Conservation (phyloP, 2,113 vertebrate species). For the Scomber japonicus region DNA sequence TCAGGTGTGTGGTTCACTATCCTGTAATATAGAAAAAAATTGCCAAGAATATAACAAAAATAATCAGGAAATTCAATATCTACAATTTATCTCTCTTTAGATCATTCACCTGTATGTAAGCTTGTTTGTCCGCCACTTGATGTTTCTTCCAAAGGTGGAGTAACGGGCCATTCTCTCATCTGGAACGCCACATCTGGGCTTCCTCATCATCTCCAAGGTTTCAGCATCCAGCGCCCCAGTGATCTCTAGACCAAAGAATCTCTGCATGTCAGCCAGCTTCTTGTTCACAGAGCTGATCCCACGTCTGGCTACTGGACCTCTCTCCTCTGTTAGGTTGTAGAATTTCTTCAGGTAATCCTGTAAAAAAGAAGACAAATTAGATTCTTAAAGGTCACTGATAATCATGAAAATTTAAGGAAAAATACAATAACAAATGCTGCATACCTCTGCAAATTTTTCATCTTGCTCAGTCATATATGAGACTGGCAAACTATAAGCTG, state of each 20-base stretch:
- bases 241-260: conserved; percentile 86
- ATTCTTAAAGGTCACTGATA: too few relatives aligned
- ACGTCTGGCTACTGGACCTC: neutral
- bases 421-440: neutral
- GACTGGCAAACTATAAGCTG: conserved; percentile 45
- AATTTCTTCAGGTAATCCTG: conserved; percentile 82
- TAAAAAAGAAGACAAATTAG: neutral
- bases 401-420: neutral
- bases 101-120: conserved; percentile 90
- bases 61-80: too few relatives aligned
- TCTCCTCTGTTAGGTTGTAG: conserved; percentile 77
- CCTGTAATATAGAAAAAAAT: conserved; percentile 77
- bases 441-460: conserved; percentile 71
- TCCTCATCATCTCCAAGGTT: conserved; percentile 86
- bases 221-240: conserved; percentile 82
- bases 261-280: conserved; percentile 90
- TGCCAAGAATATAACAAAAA: too few relatives aligned
- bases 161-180: conserved; percentile 78
- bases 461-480: conserved; percentile 32
- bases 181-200: conserved; percentile 87
- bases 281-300: neutral
- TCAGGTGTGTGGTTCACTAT: conserved; percentile 89
- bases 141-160: conserved; percentile 68
- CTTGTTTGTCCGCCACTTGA: conserved; percentile 85
- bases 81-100: neutral